phyloP scores from a whole-genome alignment of 2,888 invertebrate species.

The Trimorus sp. region DNA sequence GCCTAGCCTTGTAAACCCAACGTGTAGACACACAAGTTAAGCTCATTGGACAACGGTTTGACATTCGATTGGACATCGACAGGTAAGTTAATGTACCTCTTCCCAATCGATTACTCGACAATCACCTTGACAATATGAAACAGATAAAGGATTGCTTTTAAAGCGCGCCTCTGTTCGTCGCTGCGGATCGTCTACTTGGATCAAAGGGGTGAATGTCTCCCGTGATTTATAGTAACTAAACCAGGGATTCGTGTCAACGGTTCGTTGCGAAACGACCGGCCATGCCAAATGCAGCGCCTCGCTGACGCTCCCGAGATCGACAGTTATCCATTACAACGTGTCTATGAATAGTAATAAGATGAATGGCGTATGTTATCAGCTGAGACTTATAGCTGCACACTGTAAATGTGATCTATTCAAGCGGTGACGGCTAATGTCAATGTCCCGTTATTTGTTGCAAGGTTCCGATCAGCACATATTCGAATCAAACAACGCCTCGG shows the following conservation, averaged over 20 bases:
- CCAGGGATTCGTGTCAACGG: constrained; percentile 78
- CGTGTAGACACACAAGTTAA: too few relatives aligned
- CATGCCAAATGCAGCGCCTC: constrained; percentile 63
- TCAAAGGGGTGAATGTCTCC: constrained; percentile 63
- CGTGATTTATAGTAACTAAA: constrained; percentile 79
- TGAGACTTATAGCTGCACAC: constrained; percentile 40
- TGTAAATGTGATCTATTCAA: constrained; percentile 49
- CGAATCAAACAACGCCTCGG: constrained; percentile 34
- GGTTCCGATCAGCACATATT: too few relatives aligned
- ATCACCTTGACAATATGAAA: too few relatives aligned
- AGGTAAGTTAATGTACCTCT: too few relatives aligned
- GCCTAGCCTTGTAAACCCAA: too few relatives aligned
- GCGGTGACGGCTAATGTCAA: constrained; percentile 64
- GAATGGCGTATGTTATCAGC: constrained; percentile 65
- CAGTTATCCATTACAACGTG: constrained; percentile 65
- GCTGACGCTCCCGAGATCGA: constrained; percentile 62
- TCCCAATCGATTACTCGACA: too few relatives aligned
- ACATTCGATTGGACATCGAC: too few relatives aligned
- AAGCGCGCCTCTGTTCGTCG: constrained; percentile 30
- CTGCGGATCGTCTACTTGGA: constrained; percentile 56
- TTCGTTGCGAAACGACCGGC: constrained; percentile 73
- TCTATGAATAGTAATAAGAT: constrained; percentile 67
- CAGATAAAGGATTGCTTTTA: constrained; percentile 6
- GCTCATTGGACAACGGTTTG: too few relatives aligned
- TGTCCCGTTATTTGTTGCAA: constrained; percentile 57